Conservation (phyloP, 2,888 invertebrate species). For the Eupithecia vulgata region DNA sequence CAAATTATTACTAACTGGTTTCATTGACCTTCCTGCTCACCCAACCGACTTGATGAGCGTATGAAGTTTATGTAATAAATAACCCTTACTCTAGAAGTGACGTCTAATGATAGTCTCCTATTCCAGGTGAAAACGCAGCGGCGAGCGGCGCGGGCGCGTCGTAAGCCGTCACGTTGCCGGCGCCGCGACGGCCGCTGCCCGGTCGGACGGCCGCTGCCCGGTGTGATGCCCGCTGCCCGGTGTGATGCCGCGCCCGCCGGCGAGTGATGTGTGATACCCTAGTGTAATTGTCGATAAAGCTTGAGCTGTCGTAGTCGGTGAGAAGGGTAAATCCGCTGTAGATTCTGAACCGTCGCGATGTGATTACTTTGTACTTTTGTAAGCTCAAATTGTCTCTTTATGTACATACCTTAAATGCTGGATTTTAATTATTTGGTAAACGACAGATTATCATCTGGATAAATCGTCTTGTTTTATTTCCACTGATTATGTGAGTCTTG, state of each 20-base stretch:
- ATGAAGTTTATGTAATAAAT: background rate
- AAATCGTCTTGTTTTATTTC: conserved; percentile 69
- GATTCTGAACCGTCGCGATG: conserved; percentile 79
- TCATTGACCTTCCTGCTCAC: too few species aligned
- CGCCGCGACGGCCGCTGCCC: conserved; percentile 52
- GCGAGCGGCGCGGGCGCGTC: conserved; percentile 63
- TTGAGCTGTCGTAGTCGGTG: conserved; percentile 80
- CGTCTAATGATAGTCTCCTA: conserved; percentile 9
- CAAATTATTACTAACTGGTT: too few species aligned
- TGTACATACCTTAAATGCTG: conserved; percentile 79
- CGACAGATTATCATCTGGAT: conserved; percentile 75
- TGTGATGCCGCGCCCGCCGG: conserved; percentile 49
- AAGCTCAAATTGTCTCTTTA: conserved; percentile 80
- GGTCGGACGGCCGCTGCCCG: conserved; percentile 8
- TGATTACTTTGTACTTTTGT: conserved; percentile 83
- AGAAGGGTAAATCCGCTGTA: conserved; percentile 80
- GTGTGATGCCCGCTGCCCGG: conserved; percentile 16
- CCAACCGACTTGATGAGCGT: too few species aligned
- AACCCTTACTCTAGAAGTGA: background rate
- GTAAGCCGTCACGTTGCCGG: conserved; percentile 55
- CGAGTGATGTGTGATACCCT: conserved; percentile 79
- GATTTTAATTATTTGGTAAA: conserved; percentile 71
- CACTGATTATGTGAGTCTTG: conserved; percentile 46
- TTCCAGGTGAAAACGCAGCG: conserved; percentile 51
- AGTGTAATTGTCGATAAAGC: conserved; percentile 78